Evolutionary conservation across 1,140 invertebrate species (phyloP).

Genomic region (Formica selysi): DNA sequence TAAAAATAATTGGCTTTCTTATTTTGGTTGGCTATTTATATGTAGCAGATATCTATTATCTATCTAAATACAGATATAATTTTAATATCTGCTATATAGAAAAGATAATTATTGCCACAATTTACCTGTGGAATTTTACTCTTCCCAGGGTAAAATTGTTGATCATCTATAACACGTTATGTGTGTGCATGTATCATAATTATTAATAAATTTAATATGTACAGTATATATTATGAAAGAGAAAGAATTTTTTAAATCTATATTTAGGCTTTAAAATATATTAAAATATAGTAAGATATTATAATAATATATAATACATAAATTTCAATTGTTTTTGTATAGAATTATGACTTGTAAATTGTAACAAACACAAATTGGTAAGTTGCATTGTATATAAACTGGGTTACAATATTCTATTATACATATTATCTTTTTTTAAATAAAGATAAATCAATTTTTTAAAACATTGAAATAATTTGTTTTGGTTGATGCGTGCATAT

Average conservation of each 20-base stretch:
- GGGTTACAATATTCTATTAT: not conserved
- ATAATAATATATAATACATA: slow-evolving; percentile 22
- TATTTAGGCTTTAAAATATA: slow-evolving; percentile 50
- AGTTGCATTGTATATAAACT: not conserved
- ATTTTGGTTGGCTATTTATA: not conserved
- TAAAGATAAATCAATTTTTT: slow-evolving; percentile 13
- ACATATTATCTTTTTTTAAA: not conserved
- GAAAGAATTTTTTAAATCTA: slow-evolving; percentile 37
- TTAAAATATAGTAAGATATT: slow-evolving; percentile 45
- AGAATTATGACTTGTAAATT: slow-evolving; percentile 34
- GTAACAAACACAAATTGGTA: slow-evolving; percentile 7
- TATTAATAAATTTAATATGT: slow-evolving; percentile 62
- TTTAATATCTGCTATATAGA: slow-evolving; percentile 37
- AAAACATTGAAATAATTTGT: slow-evolving; percentile 24
- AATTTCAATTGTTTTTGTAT: not conserved
- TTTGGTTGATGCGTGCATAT: not conserved
- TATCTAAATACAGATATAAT: slow-evolving; percentile 30
- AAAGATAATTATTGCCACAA: slow-evolving; percentile 16
- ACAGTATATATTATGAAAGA: slow-evolving; percentile 60
- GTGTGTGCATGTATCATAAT: not conserved
- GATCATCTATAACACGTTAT: slow-evolving; percentile 23
- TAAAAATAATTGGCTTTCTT: too few species aligned
- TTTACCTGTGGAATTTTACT: not conserved
- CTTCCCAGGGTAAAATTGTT: slow-evolving; percentile 32
- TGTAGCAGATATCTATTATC: slow-evolving; percentile 35